Percentiles rank a stretch among this genome's conserved stretches.
Evolutionary conservation across 1,140 invertebrate species (phyloP).

Genomic region (Argopecten irradians): DNA sequence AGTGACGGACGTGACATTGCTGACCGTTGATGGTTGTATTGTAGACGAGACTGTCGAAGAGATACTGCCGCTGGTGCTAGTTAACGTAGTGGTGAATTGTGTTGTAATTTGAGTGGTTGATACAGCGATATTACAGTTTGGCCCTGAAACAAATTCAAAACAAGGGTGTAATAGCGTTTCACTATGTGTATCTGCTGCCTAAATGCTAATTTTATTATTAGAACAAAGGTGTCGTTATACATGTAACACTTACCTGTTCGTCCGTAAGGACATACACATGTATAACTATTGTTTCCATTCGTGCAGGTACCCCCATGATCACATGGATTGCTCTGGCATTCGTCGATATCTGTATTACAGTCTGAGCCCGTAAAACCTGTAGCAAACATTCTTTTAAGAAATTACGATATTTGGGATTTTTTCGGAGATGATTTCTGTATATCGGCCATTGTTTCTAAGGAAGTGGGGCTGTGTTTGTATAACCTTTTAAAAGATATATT

Average conservation of each 20-base stretch:
- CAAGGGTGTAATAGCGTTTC: no score
- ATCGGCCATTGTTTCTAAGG: no score
- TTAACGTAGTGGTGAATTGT: not conserved
- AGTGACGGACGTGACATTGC: no score
- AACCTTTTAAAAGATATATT: no score
- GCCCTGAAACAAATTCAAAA: not conserved
- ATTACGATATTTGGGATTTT: no score
- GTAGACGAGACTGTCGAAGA: not conserved
- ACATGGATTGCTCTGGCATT: conserved; percentile 28
- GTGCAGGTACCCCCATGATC: conserved; percentile 24
- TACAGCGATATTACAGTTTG: not conserved
- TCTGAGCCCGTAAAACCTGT: not conserved
- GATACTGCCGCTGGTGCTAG: not conserved
- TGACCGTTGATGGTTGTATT: not conserved
- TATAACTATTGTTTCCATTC: conserved; percentile 28
- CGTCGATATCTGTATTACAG: conserved; percentile 37
- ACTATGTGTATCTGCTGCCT: no score
- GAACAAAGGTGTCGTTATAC: no score
- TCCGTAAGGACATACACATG: conserved; percentile 26
- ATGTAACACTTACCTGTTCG: not conserved
- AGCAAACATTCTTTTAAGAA: no score
- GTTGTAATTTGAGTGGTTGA: not conserved
- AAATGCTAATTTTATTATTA: no score
- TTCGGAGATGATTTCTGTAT: no score
- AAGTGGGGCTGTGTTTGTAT: no score